Base-by-base conservation (phyloP, 2,888 invertebrate species). In the Agrochola circellaris region DNA sequence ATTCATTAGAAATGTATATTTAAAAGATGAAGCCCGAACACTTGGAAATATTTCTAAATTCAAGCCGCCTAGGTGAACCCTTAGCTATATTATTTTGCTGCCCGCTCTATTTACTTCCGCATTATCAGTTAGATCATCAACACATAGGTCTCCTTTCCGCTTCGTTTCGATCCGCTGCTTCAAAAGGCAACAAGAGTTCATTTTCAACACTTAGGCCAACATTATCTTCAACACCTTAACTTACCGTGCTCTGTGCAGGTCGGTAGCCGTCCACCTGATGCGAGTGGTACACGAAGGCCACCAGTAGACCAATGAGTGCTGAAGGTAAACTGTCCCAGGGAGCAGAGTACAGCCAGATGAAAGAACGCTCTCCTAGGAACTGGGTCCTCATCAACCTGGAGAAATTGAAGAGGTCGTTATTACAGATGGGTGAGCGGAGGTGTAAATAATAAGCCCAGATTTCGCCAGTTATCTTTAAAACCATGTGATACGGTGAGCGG, bases 311-410 rank as follows among this genome's bases (percentile, higher is more conserved):
- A 4, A 93, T 73, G 3, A 95, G 87, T 0, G 92, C 89, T 30
- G 94, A 86, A 0, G 95, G 95, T 71, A 94, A 88, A 75, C 93
- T 92, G 90, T 93, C 91, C 95, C 95, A 94, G 72, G 95, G 93
- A 17, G 93, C 89, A 26, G 89, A 82, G 89, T 95, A 95, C 77
- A 93, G 84, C 92, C 93, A 93, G 17, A 69, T 85, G 90, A 95
- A 95, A 1, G 94, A 94, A 2, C 82, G 79, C 81, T 90, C 90
- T 9, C 89, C 91, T 0, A 66, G 67, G 84, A 91, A 93, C 83
- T 90, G 87, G 0, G 69, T 81, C 15, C 92, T 91, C 85, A 93
- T 90, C 30, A 88, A 85, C 66, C 95, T 95, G 87, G 2, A 54
- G 15, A 42, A 51, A 51, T 3, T 30, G 61, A 73, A 62, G 7